Evolutionary conservation across 2,797 vertebrate species (phyloP).

Genomic region (Distichodus sexfasciatus): DNA sequence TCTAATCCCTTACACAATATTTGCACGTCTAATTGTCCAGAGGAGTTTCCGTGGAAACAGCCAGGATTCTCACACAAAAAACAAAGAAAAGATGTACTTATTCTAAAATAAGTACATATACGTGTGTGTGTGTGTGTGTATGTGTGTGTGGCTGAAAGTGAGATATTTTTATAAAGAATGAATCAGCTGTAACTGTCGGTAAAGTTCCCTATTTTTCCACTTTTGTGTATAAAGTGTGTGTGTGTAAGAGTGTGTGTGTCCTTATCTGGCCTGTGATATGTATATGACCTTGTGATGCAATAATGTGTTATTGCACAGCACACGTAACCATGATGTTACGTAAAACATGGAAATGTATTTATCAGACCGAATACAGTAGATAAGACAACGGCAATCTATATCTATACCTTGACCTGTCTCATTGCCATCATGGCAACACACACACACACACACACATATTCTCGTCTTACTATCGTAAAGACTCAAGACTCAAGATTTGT

Average conservation of each 20-base stretch:
- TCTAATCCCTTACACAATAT: slow-evolving; percentile 39
- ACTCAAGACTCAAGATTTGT: too few relatives aligned
- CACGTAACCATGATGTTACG: not conserved
- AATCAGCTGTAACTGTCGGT: too few relatives aligned
- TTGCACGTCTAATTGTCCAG: slow-evolving; percentile 41
- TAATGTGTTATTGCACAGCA: not conserved
- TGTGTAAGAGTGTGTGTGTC: too few relatives aligned
- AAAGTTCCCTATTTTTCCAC: too few relatives aligned
- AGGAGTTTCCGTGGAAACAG: slow-evolving; percentile 44
- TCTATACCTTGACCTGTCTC: not conserved
- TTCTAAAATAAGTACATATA: not conserved
- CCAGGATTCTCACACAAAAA: slow-evolving; percentile 18
- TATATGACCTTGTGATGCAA: not conserved
- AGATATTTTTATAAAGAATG: too few relatives aligned
- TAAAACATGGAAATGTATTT: not conserved
- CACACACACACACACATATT: too few relatives aligned
- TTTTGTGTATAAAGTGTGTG: too few relatives aligned
- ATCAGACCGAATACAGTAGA: not conserved
- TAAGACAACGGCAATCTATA: not conserved
- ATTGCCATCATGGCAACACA: not conserved
- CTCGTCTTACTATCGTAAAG: too few relatives aligned
- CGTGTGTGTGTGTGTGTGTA: not conserved
- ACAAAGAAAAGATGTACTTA: slow-evolving; percentile 3
- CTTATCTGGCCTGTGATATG: not conserved
- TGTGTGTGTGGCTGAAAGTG: too few relatives aligned